Evolutionary conservation across 2,888 invertebrate species (phyloP), one percentile per base, ranked within the genome.

Genomic region (Mayetiola destructor): DNA sequence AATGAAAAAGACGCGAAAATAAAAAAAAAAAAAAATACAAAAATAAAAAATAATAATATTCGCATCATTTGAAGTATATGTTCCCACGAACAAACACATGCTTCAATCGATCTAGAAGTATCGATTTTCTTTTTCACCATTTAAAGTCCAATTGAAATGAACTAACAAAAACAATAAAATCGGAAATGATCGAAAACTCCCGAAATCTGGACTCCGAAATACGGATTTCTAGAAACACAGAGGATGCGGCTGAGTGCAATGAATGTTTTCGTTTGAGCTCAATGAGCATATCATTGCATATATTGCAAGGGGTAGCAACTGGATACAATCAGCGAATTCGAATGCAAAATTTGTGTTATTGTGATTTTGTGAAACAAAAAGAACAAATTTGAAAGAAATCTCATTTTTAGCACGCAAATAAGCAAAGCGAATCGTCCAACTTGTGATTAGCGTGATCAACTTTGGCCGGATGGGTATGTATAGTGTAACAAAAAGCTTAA

Each of bases 391-490:
- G 27, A 48, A 48, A 23, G 23, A 48, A 27, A 48, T 48, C 48
- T 48, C 27, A 10, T 42, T 42, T 42, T 14, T 42, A 42, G 42
- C 42, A 23, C 42, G 42, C 42, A 42, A 8, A 23, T 23, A 42
- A 20, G 42, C 42, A 23, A 12, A 21, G 21, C 21, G 6, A 42
- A n/a, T 27, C 3, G n/a, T n/a, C 48, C 48, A 48, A 48, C 23
- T 48, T 27, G 27, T n/a, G 42, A 37, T 9, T 37, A 4, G 12
- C 23, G 48, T 27, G 27, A 48, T 48, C 48, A 48, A 8, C 48
- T n/a, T n/a, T 2, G n/a, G 48, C 48, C 16, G 48, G 48, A 48
- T 48, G 23, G 48, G 48, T 48, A 48, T 48, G 48, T 48, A 48
- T 48, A 48, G 42, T 23, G 14, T 9, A 32, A 32, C n/a, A n/a